Evolutionary conservation across 2,797 vertebrate genomes (phyloP), one percentile per base, ranked within the genome.

Genomic region (Petrocephalus schoutedeni): DNA sequence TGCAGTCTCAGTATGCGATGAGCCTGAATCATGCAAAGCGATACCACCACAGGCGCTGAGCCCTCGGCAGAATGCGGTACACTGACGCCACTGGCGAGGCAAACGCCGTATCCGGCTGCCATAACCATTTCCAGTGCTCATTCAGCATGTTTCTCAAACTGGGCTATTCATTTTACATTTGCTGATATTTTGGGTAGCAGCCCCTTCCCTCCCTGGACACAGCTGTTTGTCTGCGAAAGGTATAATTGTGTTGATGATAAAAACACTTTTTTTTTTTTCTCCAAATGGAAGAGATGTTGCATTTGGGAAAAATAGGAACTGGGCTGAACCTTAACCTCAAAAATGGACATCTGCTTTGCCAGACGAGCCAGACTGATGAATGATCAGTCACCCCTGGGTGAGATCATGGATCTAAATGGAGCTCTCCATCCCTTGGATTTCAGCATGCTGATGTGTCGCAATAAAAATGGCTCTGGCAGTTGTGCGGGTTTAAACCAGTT

Each of bases 221-320:
- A 57, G 82, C 82, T 85, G 49, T 54, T 32, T 85, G 21, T 71
- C 64, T 71, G 6, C 82, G 23, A 85, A 85, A 85, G 82, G 53
- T 56, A 14, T 57, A 57, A 56, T 85, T 80, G 32, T 80, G 74
- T 80, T 41, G 56, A 57, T 77, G 41, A 49, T 80, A 80, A 80
- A 80, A 80, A 49, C 41, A 41, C 16, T 49, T 80, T 16, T 74
- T 64, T 67, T 45, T 4, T 4, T 19, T 1, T 3, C 12, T 28
- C 28, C 41, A 77, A 77, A 14, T 77, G 71, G 6, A 45, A 80
- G 74, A 19, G 74, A 80, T 45, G 74, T 80, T 45, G 16, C 74
- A 80, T 49, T 80, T 80, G 36, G 36, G 28, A 16, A 80, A 77
- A 80, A 80, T 80, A n/a, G 74, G 41, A 41, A 80, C 7, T 80